Evolutionary conservation across 2,888 invertebrate genomes (phyloP).

Genomic region (Trissolcus japonicus): DNA sequence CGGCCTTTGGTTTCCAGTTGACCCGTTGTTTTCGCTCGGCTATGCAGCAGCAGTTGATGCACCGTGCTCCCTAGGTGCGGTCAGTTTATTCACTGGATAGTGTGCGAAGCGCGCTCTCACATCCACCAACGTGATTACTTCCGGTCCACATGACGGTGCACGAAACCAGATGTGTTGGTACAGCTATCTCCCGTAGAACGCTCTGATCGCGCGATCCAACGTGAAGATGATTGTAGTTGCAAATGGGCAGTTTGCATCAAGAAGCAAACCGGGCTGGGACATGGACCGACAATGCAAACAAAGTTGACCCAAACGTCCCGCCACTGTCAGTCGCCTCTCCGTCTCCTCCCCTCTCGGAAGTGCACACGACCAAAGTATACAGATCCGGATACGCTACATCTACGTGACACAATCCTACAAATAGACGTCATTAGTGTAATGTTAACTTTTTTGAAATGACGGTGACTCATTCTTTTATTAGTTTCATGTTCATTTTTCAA

Average conservation of each 20-base stretch:
- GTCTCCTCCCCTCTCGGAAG: constrained; percentile 42
- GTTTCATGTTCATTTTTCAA: no score
- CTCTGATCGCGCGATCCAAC: constrained; percentile 65
- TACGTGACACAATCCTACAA: constrained; percentile 26
- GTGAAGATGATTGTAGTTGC: constrained; percentile 75
- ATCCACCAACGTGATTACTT: constrained; percentile 42
- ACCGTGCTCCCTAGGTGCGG: constrained; percentile 68
- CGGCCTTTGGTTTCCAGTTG: constrained; percentile 69
- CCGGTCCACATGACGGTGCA: constrained; percentile 49
- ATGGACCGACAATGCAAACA: constrained; percentile 73
- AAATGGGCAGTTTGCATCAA: constrained; percentile 76
- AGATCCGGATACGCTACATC: constrained; percentile 61
- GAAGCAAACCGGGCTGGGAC: constrained; percentile 67
- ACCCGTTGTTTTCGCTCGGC: constrained; percentile 72
- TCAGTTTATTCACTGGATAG: constrained; percentile 70
- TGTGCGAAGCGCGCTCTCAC: constrained; percentile 43
- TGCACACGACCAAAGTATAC: constrained; percentile 66
- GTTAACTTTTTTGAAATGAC: no score
- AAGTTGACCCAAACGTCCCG: constrained; percentile 72
- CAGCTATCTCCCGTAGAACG: constrained; percentile 38
- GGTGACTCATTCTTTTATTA: no score
- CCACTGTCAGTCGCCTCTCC: constrained; percentile 55
- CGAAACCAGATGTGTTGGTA: constrained; percentile 22
- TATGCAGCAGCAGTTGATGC: constrained; percentile 70
- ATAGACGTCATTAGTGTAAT: constrained; percentile 19